Evolutionary conservation across 2,797 vertebrate species (phyloP), one percentile per base, ranked within the genome.

Genomic region (Liasis olivaceus): DNA sequence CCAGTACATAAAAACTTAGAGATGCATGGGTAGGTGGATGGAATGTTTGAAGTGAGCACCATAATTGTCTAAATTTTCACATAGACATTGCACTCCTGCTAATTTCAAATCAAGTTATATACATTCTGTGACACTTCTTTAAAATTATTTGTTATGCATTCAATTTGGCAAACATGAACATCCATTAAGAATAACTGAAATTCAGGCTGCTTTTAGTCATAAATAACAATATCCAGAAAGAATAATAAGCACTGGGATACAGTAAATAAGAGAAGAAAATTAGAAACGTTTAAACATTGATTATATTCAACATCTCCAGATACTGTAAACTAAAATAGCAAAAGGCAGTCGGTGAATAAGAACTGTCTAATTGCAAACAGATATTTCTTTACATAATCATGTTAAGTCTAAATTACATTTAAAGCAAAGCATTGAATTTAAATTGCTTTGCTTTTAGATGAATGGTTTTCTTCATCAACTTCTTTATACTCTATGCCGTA

Each of bases 271-370:
- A 28, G 81, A 22, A 91, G 54, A 36, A 20, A 90, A 92, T 88
- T 88, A 85, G 17, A 4, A 4, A 6, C 22, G 77, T 51, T 93
- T 54, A 93, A 90, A 63, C 17, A 1, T 92, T 90, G 17, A 86
- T 87, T 91, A 59, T 66, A 87, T 87, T 62, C 20, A 42, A 62
- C 63, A 72, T 91, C 90, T 88, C 9, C 24, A 81, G 91, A 62
- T 93, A 36, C 64, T 91, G 87, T 69, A 93, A 58, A 93, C 64
- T 62, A 92, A 72, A 93, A n/a, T 51, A 92, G 28, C 89, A 58
- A 20, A 77, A 1, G 69, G 89, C 93, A 92, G 93, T 56, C 17
- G 77, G 8, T 36, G 47, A 94, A 94, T 62, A 96, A 93, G 90
- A 31, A 72, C 92, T 91, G 11, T 92, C 91, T 92, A 36, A 81